Evolutionary conservation across 2,113 vertebrate species (phyloP).

Genomic region (human): DNA sequence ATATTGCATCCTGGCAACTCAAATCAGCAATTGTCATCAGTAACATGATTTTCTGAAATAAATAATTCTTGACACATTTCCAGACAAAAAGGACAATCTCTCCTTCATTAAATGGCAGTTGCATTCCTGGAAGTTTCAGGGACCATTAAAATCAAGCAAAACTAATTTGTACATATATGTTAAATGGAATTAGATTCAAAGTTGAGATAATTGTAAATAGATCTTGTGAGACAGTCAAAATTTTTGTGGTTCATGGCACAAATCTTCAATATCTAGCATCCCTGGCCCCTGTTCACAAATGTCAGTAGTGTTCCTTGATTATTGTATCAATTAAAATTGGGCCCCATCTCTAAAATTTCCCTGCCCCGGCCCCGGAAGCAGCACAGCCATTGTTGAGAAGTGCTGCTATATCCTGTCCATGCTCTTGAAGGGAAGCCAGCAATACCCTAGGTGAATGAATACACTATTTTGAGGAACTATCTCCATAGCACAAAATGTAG

Average conservation of each 20-base stretch:
- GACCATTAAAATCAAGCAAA: not conserved
- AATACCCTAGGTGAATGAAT: not conserved
- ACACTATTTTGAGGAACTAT: not conserved
- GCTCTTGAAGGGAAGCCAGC: not conserved
- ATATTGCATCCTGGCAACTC: not conserved
- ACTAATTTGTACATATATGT: not conserved
- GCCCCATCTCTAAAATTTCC: not conserved
- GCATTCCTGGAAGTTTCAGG: constrained; percentile 2
- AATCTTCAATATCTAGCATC: not conserved
- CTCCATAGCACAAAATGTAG: not conserved
- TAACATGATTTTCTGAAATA: constrained; percentile 37
- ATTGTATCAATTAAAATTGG: not conserved
- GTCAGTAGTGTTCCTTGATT: not conserved
- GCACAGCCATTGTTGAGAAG: not conserved
- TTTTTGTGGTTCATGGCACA: not conserved
- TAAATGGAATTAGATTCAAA: not conserved
- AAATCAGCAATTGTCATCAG: not conserved
- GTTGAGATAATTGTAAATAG: constrained; percentile 15
- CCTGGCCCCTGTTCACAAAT: not conserved
- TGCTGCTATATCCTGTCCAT: not conserved
- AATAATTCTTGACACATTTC: constrained; percentile 33
- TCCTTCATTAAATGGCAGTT: constrained; percentile 34
- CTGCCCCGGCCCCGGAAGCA: too few species aligned
- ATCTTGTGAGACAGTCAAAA: constrained; percentile 21
- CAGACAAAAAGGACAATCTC: not conserved